Base-by-base conservation (phyloP, 2,113 vertebrate genomes). In the Steatornis caripensis region DNA sequence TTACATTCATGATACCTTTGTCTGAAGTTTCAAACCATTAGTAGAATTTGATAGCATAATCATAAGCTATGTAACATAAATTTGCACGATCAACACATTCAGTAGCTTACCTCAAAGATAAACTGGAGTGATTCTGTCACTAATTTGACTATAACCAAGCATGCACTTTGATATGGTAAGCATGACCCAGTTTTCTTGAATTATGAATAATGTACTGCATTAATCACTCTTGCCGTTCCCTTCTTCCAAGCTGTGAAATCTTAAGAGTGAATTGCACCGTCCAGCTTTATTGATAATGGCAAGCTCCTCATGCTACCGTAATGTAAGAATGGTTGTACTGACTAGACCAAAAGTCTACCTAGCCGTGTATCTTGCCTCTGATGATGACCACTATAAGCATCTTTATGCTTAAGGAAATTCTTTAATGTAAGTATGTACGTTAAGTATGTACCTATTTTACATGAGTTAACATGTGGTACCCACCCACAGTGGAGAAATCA, bases 101-200 rank as follows among this genome's bases (percentile, higher is more conserved):
- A 55, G 49, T 54, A 80, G 34, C 18, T 94, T 80, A 92, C 88
- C 57, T 83, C 79, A 69, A 88, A 96, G 75, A 83, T 55, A 75
- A 92, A 94, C 79, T 68, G 43, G 53, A 83, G 48, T 53, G 62
- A 89, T 80, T 19, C 30, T 83, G 57, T 80, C 57, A 43, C 36
- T 90, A 68, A 83, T 88, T 88, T 76, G 53, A 92, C 75, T 39
- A 22, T 39, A 80, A 39, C 36, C 0, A 1, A 68, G 57, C 48
- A 60, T 68, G 43, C 30, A 69, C 36, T 90, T 88, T 80, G 57
- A 83, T 92, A 62, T 76, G 43, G 26, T 61, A 93, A 60, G 41
- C 32, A 68, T 65, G 57, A 89, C 53, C 62, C 45, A 77, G 41
- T 80, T 94, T 91, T 84, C 58, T 84, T 86, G 21, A 48, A 29